phyloP scores from a whole-genome alignment of 2,113 vertebrate genomes.

The Polypterus bichir region DNA sequence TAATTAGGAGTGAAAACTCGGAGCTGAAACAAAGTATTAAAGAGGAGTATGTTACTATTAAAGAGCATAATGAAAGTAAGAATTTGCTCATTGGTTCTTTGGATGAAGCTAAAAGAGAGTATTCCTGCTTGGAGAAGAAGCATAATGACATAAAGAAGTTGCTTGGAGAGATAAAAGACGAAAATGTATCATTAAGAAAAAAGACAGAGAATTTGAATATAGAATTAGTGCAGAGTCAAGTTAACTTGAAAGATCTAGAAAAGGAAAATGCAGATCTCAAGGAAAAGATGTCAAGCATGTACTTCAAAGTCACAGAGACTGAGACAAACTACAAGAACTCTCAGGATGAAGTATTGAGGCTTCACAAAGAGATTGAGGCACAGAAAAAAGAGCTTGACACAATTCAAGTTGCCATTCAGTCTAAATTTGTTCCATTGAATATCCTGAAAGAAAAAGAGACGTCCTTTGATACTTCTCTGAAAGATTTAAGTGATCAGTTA shows the following conservation, averaged over 20 bases:
- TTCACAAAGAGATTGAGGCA: slow-evolving; percentile 68
- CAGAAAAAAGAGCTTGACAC: slow-evolving; percentile 82
- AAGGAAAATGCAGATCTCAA: slow-evolving; percentile 29
- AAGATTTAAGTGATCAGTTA: slow-evolving; percentile 50
- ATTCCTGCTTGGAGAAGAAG: slow-evolving; percentile 47
- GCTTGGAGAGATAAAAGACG: slow-evolving; percentile 52
- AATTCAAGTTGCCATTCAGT: slow-evolving; percentile 76
- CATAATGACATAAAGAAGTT: slow-evolving; percentile 46
- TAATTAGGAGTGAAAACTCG: slow-evolving; percentile 47
- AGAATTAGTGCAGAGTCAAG: slow-evolving; percentile 46
- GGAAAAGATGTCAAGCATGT: slow-evolving; percentile 31
- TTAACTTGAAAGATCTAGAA: slow-evolving; percentile 55
- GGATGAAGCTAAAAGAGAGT: slow-evolving; percentile 53
- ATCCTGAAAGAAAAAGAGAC: slow-evolving; percentile 59
- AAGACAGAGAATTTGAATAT: slow-evolving; percentile 46
- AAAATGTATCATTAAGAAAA: slow-evolving; percentile 52
- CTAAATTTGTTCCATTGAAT: slow-evolving; percentile 63
- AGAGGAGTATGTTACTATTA: slow-evolving; percentile 52
- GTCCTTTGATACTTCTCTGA: slow-evolving; percentile 42
- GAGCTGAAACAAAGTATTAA: slow-evolving; percentile 49
- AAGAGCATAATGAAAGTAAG: slow-evolving; percentile 56
- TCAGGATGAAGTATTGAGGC: slow-evolving; percentile 50
- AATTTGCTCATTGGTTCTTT: slow-evolving; percentile 43
- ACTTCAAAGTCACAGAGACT: slow-evolving; percentile 29
- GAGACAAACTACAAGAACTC: slow-evolving; percentile 32